Conservation (phyloP, 2,797 vertebrate species). For the Myiotriccus ornatus region DNA sequence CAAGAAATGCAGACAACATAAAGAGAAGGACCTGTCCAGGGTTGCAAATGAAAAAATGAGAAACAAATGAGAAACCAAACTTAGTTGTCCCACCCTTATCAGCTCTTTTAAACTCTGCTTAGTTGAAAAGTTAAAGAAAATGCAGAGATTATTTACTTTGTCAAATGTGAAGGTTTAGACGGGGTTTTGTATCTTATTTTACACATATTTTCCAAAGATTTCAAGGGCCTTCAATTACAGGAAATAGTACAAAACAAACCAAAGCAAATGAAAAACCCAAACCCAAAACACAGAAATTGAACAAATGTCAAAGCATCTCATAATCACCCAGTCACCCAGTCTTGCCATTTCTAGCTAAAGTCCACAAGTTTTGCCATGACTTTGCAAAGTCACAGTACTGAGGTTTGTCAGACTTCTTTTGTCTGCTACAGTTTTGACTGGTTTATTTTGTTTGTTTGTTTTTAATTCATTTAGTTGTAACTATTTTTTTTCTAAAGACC, state of each 20-base stretch:
- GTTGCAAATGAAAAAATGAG: background rate
- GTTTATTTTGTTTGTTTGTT: background rate
- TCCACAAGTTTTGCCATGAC: background rate
- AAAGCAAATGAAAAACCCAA: accelerated
- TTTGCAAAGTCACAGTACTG: background rate
- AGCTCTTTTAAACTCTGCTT: background rate
- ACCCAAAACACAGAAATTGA: accelerated
- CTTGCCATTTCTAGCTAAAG: background rate
- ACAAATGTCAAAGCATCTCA: background rate
- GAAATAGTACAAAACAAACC: background rate
- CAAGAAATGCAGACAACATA: background rate
- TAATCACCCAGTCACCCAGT: background rate
- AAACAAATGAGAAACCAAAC: background rate
- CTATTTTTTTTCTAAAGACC: background rate
- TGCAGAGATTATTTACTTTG: background rate
- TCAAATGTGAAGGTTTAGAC: background rate
- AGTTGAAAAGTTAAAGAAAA: background rate
- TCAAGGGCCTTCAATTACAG: background rate
- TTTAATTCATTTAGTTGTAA: background rate
- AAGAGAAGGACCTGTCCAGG: background rate
- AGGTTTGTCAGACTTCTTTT: background rate
- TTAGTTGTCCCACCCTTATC: background rate
- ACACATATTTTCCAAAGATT: background rate
- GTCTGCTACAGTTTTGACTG: background rate
- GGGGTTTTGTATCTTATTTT: background rate